A percentile compares a stretch with the other conserved stretches of the same genome.
Evolutionary conservation across 2,113 vertebrate genomes (phyloP).

Genomic region (Procavia capensis): DNA sequence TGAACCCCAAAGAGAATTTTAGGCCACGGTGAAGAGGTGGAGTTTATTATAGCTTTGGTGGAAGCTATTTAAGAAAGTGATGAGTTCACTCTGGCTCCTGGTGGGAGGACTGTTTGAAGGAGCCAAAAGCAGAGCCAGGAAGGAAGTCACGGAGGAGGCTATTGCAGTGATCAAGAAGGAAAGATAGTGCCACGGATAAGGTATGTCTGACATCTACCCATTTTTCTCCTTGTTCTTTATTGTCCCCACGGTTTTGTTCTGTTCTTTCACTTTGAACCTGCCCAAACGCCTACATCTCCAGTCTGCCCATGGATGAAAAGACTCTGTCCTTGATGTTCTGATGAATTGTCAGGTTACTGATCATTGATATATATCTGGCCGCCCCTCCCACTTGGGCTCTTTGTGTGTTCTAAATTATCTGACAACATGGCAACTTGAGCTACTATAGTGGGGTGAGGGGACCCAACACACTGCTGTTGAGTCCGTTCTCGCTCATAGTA

Average conservation of each 20-base stretch:
- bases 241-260: background rate
- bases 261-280: background rate
- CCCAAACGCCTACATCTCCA: background rate
- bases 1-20: background rate
- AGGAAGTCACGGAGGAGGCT: background rate
- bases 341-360: background rate
- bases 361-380: background rate
- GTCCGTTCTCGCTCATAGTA: too few species aligned
- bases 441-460: too few species aligned
- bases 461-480: too few species aligned
- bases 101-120: background rate
- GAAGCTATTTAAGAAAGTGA: background rate
- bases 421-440: background rate
- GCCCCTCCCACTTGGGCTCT: background rate
- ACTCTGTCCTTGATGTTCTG: background rate
- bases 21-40: background rate
- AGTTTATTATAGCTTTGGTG: background rate
- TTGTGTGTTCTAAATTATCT: background rate
- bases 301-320: background rate
- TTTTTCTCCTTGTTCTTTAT: background rate
- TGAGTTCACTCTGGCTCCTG: background rate
- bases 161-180: background rate
- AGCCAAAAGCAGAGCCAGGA: background rate
- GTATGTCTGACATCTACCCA: too few species aligned
- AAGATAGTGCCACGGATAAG: background rate